A percentile compares a stretch with the other conserved stretches of the same genome.
Conservation (phyloP, 2,797 vertebrate genomes). For the Gorsachius magnificus region DNA sequence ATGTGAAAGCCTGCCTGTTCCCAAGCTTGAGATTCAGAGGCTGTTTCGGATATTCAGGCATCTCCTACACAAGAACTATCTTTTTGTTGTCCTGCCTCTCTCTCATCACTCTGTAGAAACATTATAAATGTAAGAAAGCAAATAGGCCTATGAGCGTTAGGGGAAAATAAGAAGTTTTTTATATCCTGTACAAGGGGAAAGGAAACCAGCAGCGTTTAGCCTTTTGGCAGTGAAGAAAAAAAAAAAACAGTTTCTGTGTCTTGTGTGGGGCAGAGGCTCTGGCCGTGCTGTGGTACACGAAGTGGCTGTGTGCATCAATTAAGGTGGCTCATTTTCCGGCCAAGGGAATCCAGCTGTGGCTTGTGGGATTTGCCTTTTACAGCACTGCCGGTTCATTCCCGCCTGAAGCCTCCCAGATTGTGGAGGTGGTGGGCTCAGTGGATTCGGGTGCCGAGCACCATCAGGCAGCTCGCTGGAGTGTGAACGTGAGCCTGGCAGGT, state of each 20-base stretch:
- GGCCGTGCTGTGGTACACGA: rapidly evolving
- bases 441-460: neutral
- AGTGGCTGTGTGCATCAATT: neutral
- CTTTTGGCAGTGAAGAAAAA: neutral
- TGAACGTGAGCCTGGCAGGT: neutral
- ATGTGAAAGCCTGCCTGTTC: neutral
- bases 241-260: neutral
- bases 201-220: neutral
- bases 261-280: neutral
- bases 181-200: neutral
- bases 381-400: rapidly evolving
- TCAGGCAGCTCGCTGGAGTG: neutral
- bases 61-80: neutral
- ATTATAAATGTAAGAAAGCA: neutral
- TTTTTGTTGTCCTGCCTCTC: neutral
- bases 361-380: neutral
- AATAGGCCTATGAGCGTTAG: neutral
- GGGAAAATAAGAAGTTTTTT: neutral
- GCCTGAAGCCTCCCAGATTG: rapidly evolving
- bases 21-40: neutral
- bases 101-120: neutral
- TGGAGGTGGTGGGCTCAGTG: neutral
- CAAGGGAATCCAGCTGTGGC: neutral
- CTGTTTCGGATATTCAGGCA: neutral
- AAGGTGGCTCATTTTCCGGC: neutral